phyloP scores from a whole-genome alignment of 1,140 invertebrate species.

The Habropoda laboriosa region DNA sequence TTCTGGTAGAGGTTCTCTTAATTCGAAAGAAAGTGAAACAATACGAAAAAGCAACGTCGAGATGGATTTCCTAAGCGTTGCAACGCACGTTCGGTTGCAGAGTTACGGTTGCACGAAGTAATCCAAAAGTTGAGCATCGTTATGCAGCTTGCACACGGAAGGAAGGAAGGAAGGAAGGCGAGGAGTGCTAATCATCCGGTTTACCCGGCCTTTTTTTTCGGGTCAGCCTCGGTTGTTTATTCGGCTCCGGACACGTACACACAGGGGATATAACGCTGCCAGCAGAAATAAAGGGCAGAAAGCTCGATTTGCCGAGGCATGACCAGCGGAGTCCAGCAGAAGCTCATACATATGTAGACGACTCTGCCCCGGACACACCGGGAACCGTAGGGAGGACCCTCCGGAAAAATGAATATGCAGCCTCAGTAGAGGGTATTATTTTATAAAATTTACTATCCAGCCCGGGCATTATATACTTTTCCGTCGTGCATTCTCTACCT shows the following conservation, averaged over 20 bases:
- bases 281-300: slow-evolving; percentile 65
- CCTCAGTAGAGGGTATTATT: slow-evolving; percentile 69
- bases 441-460: slow-evolving; percentile 75
- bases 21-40: too few species aligned
- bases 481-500: slow-evolving; percentile 31
- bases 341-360: slow-evolving; percentile 78
- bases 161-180: slow-evolving; percentile 35
- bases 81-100: too few species aligned
- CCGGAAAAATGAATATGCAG: slow-evolving; percentile 79
- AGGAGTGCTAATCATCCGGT: slow-evolving; percentile 61
- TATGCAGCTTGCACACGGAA: slow-evolving; percentile 49
- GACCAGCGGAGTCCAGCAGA: slow-evolving; percentile 71
- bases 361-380: slow-evolving; percentile 44
- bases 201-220: slow-evolving; percentile 42
- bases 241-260: slow-evolving; percentile 24
- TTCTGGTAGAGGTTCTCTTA: too few species aligned
- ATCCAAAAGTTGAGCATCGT: slow-evolving; percentile 31
- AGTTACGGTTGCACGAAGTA: neutral
- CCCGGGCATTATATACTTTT: slow-evolving; percentile 59
- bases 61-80: neutral
- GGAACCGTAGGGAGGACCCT: slow-evolving; percentile 62
- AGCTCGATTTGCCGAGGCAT: slow-evolving; percentile 73
- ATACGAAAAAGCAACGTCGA: neutral
- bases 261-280: slow-evolving; percentile 12
- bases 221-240: slow-evolving; percentile 53